Evolutionary conservation across 2,888 invertebrate species (phyloP), one percentile per base, ranked within the genome.

Genomic region (Ichneumoninae sp.): DNA sequence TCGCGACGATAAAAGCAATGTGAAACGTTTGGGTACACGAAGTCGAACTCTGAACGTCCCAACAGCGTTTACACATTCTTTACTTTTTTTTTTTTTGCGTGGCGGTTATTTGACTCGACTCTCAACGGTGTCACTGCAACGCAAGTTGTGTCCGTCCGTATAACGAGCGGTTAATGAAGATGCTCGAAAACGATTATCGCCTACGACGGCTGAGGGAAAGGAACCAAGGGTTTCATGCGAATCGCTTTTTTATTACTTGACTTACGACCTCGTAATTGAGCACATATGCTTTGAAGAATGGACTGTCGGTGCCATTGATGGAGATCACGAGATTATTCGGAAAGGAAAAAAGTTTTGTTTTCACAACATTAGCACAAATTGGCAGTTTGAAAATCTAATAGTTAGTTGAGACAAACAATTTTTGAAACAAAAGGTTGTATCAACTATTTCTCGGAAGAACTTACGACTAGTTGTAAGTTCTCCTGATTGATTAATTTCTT

Each of bases 111-210:
- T 30, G 26, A 75, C 36, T 63, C 19, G 63, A 57, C 16, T 16
- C 60, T 16, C 57, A 19, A 71, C 60, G 75, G 75, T 63, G 63
- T 26, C 71, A 19, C 52, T 69, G 68, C 47, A 79, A 65, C 60
- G 26, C 13, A 57, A 26, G 44, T 44, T 44, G 16, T 69, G 63
- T 68, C 16, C 47, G 74, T 52, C 30, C 65, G 36, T 19, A 50
- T 66, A 83, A 82, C 75, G 70, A 85, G 74, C 75, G 70, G 26
- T 75, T 85, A 71, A 85, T 85, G 82, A 82, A 85, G 85, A 81
- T 44, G 40, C 74, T 78, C 50, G 47, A 69, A 68, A 52, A 81
- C 47, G 57, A 81, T 77, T 77, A 81, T 81, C 81, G 81, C 81
- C 44, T 77, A 26, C 60, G n/a, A 13, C 52, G 52, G 26, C 33